Percentiles rank a stretch among this genome's conserved stretches.
phyloP scores from a whole-genome alignment of 1,140 invertebrate species.

The Drosophila carrolli region DNA sequence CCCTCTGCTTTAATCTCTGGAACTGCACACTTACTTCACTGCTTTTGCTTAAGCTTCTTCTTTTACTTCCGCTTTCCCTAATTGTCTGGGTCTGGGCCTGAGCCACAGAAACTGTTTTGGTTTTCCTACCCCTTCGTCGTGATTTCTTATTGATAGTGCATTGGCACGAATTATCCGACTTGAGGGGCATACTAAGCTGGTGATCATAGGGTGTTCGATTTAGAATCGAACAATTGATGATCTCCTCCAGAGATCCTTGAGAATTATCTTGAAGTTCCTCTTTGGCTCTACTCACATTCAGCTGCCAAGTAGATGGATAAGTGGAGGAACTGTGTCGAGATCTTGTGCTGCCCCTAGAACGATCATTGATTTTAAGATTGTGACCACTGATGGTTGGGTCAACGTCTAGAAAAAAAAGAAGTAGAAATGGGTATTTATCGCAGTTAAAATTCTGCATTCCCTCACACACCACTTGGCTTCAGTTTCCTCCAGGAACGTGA shows the following conservation, averaged over 20 bases:
- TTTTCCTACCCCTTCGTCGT: neutral
- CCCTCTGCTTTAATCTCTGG: neutral
- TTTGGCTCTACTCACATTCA: neutral
- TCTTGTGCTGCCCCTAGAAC: conserved; percentile 25
- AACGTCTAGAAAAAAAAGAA: neutral
- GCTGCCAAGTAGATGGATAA: conserved; percentile 59
- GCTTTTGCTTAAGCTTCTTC: neutral
- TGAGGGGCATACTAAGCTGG: conserved; percentile 20
- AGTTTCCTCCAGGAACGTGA: neutral
- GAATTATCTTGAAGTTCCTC: neutral
- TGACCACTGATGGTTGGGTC: neutral
- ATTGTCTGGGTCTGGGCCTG: conserved; percentile 1
- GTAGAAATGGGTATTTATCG: neutral
- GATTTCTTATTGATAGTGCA: conserved; percentile 9
- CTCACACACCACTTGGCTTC: conserved; percentile 12
- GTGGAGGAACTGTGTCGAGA: conserved; percentile 37
- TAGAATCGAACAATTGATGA: conserved; percentile 34
- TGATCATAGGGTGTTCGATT: conserved; percentile 50
- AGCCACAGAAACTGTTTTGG: neutral
- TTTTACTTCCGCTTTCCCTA: neutral
- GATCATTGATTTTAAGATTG: conserved; percentile 11
- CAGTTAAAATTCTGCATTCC: neutral
- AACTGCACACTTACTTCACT: neutral
- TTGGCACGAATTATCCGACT: conserved; percentile 13
- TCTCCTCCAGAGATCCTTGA: conserved; percentile 8